A percentile compares a stretch with the other conserved stretches of the same genome.
phyloP scores from a whole-genome alignment of 2,888 invertebrate genomes.

The Branchellion lobata region DNA sequence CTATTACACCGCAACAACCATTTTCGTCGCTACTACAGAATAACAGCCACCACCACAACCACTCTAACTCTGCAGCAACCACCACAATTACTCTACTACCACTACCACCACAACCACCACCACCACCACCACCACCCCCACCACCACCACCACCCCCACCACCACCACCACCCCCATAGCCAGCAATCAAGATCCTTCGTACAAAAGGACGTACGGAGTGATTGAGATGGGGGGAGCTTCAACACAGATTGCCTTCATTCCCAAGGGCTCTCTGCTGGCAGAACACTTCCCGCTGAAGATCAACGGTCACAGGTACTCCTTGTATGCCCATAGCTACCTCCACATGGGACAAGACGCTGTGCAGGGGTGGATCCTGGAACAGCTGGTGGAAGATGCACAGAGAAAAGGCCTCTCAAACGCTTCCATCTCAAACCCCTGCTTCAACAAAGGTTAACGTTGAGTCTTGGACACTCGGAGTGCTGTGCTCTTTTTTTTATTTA shows the following conservation, averaged over 20 bases:
- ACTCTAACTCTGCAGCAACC: too few relatives aligned
- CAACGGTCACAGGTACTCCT: conserved; percentile 55
- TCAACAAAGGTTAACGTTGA: conserved; percentile 27
- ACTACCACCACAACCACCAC: too few relatives aligned
- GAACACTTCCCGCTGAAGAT: conserved; percentile 56
- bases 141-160: too few relatives aligned
- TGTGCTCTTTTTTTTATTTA: background rate
- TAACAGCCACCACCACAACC: too few relatives aligned
- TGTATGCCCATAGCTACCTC: conserved; percentile 60
- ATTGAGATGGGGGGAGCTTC: conserved; percentile 67
- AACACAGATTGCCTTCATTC: conserved; percentile 64
- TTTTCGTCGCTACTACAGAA: too few relatives aligned
- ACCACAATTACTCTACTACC: too few relatives aligned
- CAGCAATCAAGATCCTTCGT: background rate
- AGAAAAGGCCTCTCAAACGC: background rate
- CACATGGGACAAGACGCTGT: conserved; percentile 58
- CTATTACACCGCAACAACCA: too few relatives aligned
- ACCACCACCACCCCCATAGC: too few relatives aligned
- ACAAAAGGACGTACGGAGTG: conserved; percentile 57
- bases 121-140: too few relatives aligned
- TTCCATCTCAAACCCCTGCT: conserved; percentile 33
- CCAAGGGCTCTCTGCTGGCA: conserved; percentile 56
- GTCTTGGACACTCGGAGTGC: too few relatives aligned
- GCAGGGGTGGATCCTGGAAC: conserved; percentile 53
- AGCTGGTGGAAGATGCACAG: conserved; percentile 45